Conservation (phyloP, 2,797 vertebrate genomes). For the Momotus momota region DNA sequence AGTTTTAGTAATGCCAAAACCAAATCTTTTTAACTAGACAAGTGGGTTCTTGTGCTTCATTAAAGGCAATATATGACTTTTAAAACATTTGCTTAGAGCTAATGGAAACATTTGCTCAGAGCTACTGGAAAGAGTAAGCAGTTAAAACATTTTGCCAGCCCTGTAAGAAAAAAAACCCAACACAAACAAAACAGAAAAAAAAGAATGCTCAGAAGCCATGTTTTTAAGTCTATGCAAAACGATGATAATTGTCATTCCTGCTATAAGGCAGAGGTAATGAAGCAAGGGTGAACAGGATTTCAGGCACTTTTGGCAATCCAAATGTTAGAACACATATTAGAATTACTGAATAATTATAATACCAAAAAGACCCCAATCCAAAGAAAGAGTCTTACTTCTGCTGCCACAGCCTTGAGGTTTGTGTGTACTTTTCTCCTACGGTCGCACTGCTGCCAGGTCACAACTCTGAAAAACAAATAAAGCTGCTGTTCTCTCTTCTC, state of each 20-base stretch:
- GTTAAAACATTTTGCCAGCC: not conserved
- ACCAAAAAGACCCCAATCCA: not conserved
- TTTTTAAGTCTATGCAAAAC: not conserved
- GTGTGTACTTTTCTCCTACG: not conserved
- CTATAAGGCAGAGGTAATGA: not conserved
- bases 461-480: not conserved
- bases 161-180: not conserved
- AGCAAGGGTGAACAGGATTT: not conserved
- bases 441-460: not conserved
- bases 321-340: not conserved
- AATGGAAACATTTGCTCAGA: no score
- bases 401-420: not conserved
- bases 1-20: not conserved
- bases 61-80: not conserved
- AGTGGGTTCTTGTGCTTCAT: not conserved
- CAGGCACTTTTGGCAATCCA: not conserved
- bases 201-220: not conserved
- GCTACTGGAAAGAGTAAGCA: not conserved
- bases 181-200: not conserved
- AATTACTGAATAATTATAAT: not conserved
- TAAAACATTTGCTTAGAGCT: conserved; percentile 6
- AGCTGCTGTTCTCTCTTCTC: not conserved
- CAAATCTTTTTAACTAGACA: not conserved
- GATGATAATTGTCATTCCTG: not conserved
- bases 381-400: not conserved